Conservation (phyloP, 2,797 vertebrate species). For the Acridotheres tristis region DNA sequence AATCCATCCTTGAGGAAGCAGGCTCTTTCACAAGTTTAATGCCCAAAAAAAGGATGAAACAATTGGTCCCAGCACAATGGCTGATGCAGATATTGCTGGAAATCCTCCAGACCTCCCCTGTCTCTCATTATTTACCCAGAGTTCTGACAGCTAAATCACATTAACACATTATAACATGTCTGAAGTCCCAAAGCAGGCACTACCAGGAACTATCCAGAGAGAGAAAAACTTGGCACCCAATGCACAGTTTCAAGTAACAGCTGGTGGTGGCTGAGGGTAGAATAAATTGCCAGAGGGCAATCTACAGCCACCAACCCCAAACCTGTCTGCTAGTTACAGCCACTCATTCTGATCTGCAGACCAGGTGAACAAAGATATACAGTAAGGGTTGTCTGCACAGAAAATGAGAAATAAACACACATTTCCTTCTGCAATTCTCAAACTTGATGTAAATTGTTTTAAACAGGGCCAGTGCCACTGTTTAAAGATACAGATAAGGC, state of each 20-base stretch:
- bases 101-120: neutral
- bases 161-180: neutral
- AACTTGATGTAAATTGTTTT: neutral
- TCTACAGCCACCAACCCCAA: neutral
- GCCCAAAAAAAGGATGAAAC: neutral
- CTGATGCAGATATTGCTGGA: neutral
- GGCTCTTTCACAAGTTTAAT: neutral
- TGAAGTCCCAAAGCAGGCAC: neutral
- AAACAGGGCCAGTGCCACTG: neutral
- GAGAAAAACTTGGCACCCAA: rapidly evolving
- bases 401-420: neutral
- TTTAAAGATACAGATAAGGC: neutral
- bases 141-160: neutral
- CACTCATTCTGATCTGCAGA: neutral
- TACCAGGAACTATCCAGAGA: neutral
- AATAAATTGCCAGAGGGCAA: neutral
- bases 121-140: neutral
- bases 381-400: neutral
- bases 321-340: too few species aligned
- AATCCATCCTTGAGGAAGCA: neutral
- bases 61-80: neutral
- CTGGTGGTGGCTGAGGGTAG: neutral
- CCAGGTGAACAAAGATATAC: neutral
- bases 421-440: neutral
- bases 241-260: neutral